phyloP scores from a whole-genome alignment of 2,888 invertebrate genomes.

The Branchipolynoe longqiensis region DNA sequence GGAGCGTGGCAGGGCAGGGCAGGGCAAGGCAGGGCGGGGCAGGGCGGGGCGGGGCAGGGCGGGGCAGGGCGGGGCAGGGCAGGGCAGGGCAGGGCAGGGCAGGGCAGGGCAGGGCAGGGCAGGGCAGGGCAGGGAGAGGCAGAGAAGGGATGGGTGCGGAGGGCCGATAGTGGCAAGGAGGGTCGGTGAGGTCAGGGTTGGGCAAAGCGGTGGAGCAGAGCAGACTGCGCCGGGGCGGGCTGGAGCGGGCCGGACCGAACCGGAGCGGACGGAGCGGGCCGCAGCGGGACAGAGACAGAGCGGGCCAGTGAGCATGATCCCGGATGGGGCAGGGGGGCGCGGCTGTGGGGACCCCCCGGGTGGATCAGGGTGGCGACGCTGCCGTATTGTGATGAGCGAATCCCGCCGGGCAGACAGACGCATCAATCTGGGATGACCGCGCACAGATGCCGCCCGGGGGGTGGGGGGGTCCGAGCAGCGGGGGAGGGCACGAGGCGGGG shows the following conservation, averaged over 20 bases:
- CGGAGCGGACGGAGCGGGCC: background rate
- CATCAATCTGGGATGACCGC: background rate
- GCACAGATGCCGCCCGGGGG: background rate
- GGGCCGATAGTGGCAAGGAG: background rate
- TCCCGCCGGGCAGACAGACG: background rate
- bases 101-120: background rate
- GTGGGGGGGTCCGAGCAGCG: background rate
- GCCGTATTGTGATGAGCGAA: conserved; percentile 7
- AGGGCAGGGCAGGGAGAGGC: background rate
- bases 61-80: background rate
- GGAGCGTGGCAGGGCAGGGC: background rate
- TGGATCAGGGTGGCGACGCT: background rate
- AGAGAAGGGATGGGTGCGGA: background rate
- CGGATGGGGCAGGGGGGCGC: background rate
- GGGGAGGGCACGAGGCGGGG: background rate
- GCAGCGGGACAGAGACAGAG: background rate
- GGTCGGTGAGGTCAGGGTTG: background rate
- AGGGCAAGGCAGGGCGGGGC: background rate
- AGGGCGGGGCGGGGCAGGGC: background rate
- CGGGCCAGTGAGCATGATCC: background rate
- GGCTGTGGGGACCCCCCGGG: background rate
- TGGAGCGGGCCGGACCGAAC: background rate
- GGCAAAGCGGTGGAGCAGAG: background rate
- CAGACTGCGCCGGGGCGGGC: background rate
- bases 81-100: background rate